phyloP scores from a whole-genome alignment of 2,888 invertebrate genomes.

The Embidobia sp. region DNA sequence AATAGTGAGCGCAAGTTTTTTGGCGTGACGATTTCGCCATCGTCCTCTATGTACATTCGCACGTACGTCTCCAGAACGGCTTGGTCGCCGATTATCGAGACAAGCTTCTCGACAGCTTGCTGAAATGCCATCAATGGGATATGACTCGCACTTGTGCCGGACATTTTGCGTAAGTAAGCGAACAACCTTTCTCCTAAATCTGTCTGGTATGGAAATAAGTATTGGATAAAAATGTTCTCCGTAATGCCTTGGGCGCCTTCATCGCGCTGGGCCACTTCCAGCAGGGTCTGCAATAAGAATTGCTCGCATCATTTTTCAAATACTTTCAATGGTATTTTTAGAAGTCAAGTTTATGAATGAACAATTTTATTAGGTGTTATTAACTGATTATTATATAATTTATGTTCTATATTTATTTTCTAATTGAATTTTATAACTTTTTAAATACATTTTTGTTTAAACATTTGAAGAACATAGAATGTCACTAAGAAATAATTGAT shows the following conservation, averaged over 20 bases:
- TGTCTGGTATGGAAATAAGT: constrained; percentile 90
- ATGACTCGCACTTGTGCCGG: constrained; percentile 19
- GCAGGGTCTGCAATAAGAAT: constrained; percentile 84
- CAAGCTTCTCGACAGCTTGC: constrained; percentile 87
- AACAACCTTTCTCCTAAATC: constrained; percentile 88
- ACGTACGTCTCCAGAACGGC: constrained; percentile 87
- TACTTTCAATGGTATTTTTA: no score
- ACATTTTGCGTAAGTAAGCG: constrained; percentile 67
- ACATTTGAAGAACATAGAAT: no score
- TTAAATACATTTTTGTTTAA: no score
- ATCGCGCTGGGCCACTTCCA: constrained; percentile 86
- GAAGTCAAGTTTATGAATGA: neutral
- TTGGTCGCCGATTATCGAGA: constrained; percentile 83
- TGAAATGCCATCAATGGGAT: constrained; percentile 83
- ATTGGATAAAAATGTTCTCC: constrained; percentile 86
- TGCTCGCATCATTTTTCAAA: neutral
- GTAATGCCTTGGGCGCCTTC: constrained; percentile 89
- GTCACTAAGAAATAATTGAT: no score
- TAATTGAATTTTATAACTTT: no score
- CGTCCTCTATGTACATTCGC: constrained; percentile 83
- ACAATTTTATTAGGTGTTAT: no score
- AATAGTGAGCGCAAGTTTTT: constrained; percentile 86
- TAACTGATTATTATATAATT: no score
- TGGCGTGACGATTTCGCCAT: constrained; percentile 83
- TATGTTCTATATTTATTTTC: no score